phyloP scores from a whole-genome alignment of 37 sponge, comb jelly and placozoan genomes.

The Bolinopsis microptera region DNA sequence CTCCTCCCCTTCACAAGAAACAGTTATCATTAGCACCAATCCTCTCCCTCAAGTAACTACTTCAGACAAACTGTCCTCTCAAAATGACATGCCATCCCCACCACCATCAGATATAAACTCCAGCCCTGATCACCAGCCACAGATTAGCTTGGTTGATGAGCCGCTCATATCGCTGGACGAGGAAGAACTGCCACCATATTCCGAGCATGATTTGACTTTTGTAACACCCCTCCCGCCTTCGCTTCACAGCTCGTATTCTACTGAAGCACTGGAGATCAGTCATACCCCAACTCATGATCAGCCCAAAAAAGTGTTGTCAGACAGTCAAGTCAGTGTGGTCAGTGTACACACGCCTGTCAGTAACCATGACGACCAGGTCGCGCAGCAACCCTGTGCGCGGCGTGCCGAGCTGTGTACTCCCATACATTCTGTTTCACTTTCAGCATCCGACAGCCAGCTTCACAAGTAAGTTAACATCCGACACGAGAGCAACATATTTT shows the following conservation, averaged over 20 bases:
- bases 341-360: neutral
- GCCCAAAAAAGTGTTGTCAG: slow-evolving; percentile 24
- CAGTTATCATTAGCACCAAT: too few relatives aligned
- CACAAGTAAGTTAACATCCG: slow-evolving; percentile 35
- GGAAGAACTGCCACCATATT: slow-evolving; percentile 51
- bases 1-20: neutral
- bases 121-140: neutral
- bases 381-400: neutral
- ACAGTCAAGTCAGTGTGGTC: slow-evolving; percentile 11
- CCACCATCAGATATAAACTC: neutral
- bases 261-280: neutral
- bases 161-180: neutral
- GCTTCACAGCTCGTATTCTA: neutral
- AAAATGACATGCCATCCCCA: neutral
- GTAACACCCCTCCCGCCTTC: neutral
- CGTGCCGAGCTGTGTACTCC: slow-evolving; percentile 59
- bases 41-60: neutral
- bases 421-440: neutral
- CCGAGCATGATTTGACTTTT: slow-evolving; percentile 6
- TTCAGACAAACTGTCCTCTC: neutral
- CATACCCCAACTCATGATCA: slow-evolving; percentile 6
- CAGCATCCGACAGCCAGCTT: slow-evolving; percentile 44
- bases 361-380: neutral
- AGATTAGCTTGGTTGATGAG: neutral
- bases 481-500: too few relatives aligned